Evolutionary conservation across 2,113 vertebrate species (phyloP).

Genomic region (Dasyurus viverrinus): DNA sequence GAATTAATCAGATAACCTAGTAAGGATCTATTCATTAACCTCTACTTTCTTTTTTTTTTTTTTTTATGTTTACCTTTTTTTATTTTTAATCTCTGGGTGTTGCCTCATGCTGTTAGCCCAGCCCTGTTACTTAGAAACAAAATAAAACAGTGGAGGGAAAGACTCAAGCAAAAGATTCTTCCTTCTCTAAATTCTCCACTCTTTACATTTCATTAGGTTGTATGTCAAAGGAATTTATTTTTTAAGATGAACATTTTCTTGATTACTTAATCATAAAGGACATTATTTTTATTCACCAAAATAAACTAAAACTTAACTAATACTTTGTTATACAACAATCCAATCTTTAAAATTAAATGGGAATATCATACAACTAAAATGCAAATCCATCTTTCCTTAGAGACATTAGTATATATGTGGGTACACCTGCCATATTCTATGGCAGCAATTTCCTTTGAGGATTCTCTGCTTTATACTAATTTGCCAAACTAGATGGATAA

Average conservation of each 20-base stretch:
- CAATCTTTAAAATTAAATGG: not conserved
- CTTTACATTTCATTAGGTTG: not conserved
- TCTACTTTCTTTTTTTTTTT: not conserved
- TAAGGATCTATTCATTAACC: not conserved
- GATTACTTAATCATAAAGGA: not conserved
- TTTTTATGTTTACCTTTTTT: not conserved
- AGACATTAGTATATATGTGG: not conserved
- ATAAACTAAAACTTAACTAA: not conserved
- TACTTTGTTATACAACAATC: not conserved
- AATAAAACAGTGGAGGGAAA: not conserved
- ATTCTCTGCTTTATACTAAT: not conserved
- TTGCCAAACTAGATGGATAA: not conserved
- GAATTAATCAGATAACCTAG: not conserved
- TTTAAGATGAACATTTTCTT: not conserved
- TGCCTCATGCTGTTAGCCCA: not conserved
- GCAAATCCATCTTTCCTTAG: not conserved
- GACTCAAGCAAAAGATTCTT: not conserved
- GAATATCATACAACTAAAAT: not conserved
- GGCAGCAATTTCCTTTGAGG: not conserved
- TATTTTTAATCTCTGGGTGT: not conserved
- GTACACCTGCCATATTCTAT: not conserved
- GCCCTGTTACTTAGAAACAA: not conserved
- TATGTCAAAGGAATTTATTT: not conserved
- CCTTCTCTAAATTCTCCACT: not conserved
- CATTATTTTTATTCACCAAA: not conserved